Evolutionary conservation across 2,113 vertebrate genomes (phyloP).

Genomic region (Ovibos moschatus): DNA sequence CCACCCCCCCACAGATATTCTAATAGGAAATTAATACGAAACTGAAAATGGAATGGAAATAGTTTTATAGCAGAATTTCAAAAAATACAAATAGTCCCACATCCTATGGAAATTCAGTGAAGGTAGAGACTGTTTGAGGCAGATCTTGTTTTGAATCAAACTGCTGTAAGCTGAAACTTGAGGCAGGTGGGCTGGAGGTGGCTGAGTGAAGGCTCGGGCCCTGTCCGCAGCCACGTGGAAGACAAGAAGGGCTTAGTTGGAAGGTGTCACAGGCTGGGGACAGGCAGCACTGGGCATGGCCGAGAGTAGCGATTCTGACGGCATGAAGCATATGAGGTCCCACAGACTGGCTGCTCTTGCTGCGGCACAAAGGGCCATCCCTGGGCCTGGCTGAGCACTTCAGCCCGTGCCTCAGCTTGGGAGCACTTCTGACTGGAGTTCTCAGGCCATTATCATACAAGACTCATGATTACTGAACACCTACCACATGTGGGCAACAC

Average conservation of each 20-base stretch:
- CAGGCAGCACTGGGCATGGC: background rate
- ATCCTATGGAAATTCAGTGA: background rate
- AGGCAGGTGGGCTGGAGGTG: background rate
- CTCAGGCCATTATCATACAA: background rate
- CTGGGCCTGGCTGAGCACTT: background rate
- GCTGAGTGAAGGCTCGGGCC: background rate
- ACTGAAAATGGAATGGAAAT: background rate
- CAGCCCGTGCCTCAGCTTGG: background rate
- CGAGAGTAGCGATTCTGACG: background rate
- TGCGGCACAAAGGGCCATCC: background rate
- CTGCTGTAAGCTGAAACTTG: background rate
- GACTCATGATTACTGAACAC: background rate
- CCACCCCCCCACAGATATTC: background rate
- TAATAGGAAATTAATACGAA: background rate
- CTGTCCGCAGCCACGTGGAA: background rate
- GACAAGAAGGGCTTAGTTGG: background rate
- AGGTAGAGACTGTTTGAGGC: background rate
- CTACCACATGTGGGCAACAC: background rate
- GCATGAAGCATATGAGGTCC: background rate
- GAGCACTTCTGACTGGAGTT: background rate
- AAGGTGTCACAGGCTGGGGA: background rate
- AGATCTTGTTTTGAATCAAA: background rate
- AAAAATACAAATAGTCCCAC: background rate
- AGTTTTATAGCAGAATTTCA: background rate
- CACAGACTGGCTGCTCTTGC: background rate